Percentiles rank a stretch among this genome's conserved stretches.
These are phyloP conservation scores for Rhadinocentrus ornatus DNA, from an alignment of 2,797 vertebrate genomes.

Conservation along the genomic window DNA sequence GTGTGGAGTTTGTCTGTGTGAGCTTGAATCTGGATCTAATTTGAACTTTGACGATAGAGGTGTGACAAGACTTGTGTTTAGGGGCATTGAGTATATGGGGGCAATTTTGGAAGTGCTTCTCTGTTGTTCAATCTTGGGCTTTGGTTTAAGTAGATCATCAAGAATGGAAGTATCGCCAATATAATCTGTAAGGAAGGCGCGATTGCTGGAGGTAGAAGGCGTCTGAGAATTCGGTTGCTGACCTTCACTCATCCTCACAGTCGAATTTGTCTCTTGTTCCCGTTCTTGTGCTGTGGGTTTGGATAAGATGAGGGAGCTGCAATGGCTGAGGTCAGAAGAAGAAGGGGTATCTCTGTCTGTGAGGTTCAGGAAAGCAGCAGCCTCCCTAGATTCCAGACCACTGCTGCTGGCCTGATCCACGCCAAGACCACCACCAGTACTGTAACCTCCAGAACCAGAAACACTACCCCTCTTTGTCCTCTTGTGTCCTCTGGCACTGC, in stretches of 20 bases:
- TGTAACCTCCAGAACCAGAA: slow-evolving; percentile 55
- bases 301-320: slow-evolving; percentile 39
- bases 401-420: slow-evolving; percentile 51
- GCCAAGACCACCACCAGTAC: slow-evolving; percentile 68
- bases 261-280: slow-evolving; percentile 33
- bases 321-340: slow-evolving; percentile 57
- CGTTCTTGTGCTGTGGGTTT: slow-evolving; percentile 53
- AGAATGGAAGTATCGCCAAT: slow-evolving; percentile 95
- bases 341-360: slow-evolving; percentile 68
- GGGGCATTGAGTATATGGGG: not conserved
- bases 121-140: slow-evolving; percentile 44
- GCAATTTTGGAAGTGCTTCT: slow-evolving; percentile 21
- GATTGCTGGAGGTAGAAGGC: slow-evolving; percentile 47
- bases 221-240: slow-evolving; percentile 19
- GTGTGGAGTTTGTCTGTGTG: not conserved
- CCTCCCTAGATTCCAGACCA: slow-evolving; percentile 63
- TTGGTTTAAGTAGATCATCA: slow-evolving; percentile 86
- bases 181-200: slow-evolving; percentile 81
- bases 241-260: slow-evolving; percentile 24
- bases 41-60: not conserved
- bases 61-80: not conserved
- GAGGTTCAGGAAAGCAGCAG: slow-evolving; percentile 49
- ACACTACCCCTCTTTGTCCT: slow-evolving; percentile 73
- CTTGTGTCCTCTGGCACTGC: slow-evolving; percentile 58
- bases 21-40: not conserved